Evolutionary conservation across 1,140 invertebrate genomes (phyloP).

Genomic region (Ips typographus): DNA sequence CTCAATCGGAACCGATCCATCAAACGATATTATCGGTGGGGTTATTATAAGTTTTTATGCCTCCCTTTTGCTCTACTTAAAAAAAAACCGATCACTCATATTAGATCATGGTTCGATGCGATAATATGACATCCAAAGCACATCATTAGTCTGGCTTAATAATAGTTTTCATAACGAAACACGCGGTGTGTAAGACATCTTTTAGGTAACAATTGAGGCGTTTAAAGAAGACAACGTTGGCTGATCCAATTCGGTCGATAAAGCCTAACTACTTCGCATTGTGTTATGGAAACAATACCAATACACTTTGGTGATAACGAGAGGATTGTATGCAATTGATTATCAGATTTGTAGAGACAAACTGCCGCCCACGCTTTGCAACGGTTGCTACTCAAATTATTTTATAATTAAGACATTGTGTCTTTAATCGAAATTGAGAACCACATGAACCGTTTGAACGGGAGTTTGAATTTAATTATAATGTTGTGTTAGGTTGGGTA

Average conservation of each 20-base stretch:
- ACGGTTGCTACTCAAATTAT: not conserved
- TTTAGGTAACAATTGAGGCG: not conserved
- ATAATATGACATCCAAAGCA: not conserved
- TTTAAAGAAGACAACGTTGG: not conserved
- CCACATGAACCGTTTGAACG: too few species aligned
- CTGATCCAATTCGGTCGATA: not conserved
- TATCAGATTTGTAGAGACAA: not conserved
- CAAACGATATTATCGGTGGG: conserved; percentile 45
- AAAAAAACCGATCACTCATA: not conserved
- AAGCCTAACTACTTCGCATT: not conserved
- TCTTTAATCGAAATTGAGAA: not conserved
- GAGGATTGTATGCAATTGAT: conserved; percentile 2
- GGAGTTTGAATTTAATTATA: too few species aligned
- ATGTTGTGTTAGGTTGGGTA: too few species aligned
- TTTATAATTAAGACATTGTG: conserved; percentile 1
- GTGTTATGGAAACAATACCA: not conserved
- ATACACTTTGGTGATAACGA: not conserved
- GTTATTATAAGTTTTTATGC: conserved; percentile 4
- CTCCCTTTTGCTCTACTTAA: not conserved
- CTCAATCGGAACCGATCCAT: conserved; percentile 48
- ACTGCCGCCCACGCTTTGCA: not conserved
- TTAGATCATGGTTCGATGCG: not conserved
- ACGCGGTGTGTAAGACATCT: not conserved
- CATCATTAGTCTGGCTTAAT: not conserved
- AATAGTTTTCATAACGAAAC: not conserved